Evolutionary conservation across 2,113 vertebrate species (phyloP), one percentile per base, ranked within the genome.

Genomic region (Channa argus): DNA sequence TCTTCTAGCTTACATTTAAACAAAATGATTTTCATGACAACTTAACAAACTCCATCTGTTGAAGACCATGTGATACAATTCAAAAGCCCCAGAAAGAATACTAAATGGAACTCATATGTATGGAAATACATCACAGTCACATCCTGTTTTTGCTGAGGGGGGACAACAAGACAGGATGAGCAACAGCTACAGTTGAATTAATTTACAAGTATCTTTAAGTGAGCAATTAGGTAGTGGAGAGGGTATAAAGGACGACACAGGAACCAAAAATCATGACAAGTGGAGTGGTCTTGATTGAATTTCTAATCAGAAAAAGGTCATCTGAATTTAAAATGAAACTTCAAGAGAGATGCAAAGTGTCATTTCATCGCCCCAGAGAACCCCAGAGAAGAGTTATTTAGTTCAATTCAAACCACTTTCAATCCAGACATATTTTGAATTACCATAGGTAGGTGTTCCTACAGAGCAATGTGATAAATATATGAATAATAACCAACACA

Each of bases 321-420:
- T 66, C 53, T 74, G 61, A 60, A 71, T 71, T 60, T 36, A n/a
- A 50, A 83, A 75, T 75, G 11, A 67, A 71, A 69, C 66, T 6
- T 15, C 61, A 55, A 1, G 14, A 75, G 76, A 52, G 60, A 78
- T 39, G 41, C 65, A 11, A 70, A 74, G 70, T 36, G 60, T 24
- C 50, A 15, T 51, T 79, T 65, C 78, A 53, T 62, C 55, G 45
- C 50, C 37, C 45, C 3, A 66, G 51, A 58, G 34, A 60, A n/a
- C 5, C 5, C 12, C 24, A 64, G 53, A 60, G 14, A 12, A 14
- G 46, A 49, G 53, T 44, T 11, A 58, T 67, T 65, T 52, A 36
- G 24, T 43, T 62, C 14, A 37, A 50, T 24, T 51, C 14, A 15
- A 56, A 50, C 54, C 46, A 33, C 14, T 59, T 34, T 70, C 36